Conservation (phyloP, 2,113 vertebrate species). For the Myocastor coypus region DNA sequence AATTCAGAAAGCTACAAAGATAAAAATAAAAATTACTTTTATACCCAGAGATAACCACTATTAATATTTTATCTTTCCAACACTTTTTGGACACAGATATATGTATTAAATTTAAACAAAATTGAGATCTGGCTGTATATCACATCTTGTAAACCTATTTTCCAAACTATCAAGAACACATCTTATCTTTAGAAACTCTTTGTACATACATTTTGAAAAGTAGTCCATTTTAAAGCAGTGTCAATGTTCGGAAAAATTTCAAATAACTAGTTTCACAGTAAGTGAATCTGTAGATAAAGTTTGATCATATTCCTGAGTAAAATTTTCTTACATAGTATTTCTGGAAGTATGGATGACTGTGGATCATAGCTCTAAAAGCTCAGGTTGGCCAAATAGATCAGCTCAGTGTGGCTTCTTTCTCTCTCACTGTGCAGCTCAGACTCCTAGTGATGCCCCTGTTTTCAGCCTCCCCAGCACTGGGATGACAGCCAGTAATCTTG, state of each 20-base stretch:
- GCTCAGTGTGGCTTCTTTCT: background rate
- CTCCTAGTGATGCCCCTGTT: too few relatives aligned
- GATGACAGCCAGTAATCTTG: too few relatives aligned
- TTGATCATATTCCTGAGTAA: background rate
- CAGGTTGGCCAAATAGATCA: background rate
- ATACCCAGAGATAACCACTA: background rate
- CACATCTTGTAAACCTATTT: background rate
- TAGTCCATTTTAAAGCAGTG: background rate
- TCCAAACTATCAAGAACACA: background rate
- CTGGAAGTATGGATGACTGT: background rate
- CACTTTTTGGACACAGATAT: background rate
- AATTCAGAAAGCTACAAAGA: slow-evolving; percentile 25
- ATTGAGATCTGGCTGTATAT: background rate
- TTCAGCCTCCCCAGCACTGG: too few relatives aligned
- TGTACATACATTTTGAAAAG: background rate
- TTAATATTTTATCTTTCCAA: slow-evolving; percentile 50
- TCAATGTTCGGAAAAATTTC: slow-evolving; percentile 26
- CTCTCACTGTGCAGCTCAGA: too few relatives aligned
- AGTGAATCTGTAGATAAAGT: background rate
- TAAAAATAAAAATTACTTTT: slow-evolving; percentile 22
- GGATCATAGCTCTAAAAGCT: background rate
- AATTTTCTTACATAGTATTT: background rate
- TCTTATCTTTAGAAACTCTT: slow-evolving; percentile 12
- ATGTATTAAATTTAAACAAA: slow-evolving; percentile 15
- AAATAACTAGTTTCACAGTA: background rate